Percentiles rank a stretch among this genome's conserved stretches.
Evolutionary conservation across 2,797 vertebrate genomes (phyloP).

Genomic region (Rhinatrema bivittatum): DNA sequence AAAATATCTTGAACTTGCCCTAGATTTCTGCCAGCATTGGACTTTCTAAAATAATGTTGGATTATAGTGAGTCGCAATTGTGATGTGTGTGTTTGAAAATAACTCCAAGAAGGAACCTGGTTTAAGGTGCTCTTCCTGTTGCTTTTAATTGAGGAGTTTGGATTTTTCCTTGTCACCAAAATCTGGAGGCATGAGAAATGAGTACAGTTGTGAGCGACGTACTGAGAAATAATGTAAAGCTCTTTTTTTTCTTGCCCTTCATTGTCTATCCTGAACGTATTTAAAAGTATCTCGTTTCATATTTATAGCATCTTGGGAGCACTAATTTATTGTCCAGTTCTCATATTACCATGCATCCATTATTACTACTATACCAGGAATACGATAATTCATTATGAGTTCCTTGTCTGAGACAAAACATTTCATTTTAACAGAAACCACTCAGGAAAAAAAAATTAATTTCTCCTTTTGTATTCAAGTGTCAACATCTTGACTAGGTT

Average conservation of each 20-base stretch:
- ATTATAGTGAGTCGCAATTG: too few relatives aligned
- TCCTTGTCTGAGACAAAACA: slow-evolving; percentile 54
- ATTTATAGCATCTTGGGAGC: slow-evolving; percentile 56
- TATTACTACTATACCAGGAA: slow-evolving; percentile 41
- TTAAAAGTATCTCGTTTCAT: slow-evolving; percentile 47
- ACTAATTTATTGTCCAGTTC: slow-evolving; percentile 59
- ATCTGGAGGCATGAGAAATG: too few relatives aligned
- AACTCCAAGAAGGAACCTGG: too few relatives aligned
- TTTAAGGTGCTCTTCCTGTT: too few relatives aligned
- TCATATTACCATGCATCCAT: slow-evolving; percentile 59
- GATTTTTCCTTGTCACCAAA: too few relatives aligned
- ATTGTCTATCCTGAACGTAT: slow-evolving; percentile 12
- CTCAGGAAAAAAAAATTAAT: slow-evolving; percentile 47
- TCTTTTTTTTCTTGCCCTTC: background rate
- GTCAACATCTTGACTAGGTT: slow-evolving; percentile 49
- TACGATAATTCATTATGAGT: slow-evolving; percentile 55
- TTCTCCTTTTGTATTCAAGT: slow-evolving; percentile 55
- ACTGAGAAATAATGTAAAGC: background rate
- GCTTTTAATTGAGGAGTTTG: too few relatives aligned
- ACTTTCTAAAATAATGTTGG: too few relatives aligned
- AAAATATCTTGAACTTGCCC: too few relatives aligned
- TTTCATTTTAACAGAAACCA: slow-evolving; percentile 61
- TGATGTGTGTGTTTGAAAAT: too few relatives aligned
- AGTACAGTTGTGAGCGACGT: background rate
- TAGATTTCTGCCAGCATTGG: too few relatives aligned